A percentile compares a stretch with the other conserved stretches of the same genome.
These are phyloP conservation scores for Gryllus longicercus DNA, from an alignment of 2,888 invertebrate species.

Conservation along the genomic window DNA sequence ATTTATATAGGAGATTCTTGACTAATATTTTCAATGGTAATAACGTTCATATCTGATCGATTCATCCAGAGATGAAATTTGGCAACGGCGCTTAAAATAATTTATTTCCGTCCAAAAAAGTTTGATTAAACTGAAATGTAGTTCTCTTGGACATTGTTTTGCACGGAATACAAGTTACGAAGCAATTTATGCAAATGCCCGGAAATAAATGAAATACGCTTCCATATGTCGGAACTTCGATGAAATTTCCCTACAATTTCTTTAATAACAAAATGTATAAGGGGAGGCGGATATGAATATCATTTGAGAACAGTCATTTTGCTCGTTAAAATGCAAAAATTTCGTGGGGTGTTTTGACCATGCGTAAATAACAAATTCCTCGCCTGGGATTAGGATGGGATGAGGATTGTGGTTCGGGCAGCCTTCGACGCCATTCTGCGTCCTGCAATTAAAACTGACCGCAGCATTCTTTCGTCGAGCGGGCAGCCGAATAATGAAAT, in stretches of 20 bases:
- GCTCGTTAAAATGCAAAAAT: background rate
- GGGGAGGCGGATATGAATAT: background rate
- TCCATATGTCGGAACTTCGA: constrained; percentile 17
- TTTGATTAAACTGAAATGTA: background rate
- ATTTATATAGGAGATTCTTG: no score
- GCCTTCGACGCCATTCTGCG: background rate
- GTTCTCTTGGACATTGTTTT: background rate
- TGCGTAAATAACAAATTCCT: background rate
- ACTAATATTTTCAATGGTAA: no score
- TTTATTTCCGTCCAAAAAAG: background rate
- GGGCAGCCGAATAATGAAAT: background rate
- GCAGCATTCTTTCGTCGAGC: background rate
- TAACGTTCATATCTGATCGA: no score
- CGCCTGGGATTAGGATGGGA: background rate
- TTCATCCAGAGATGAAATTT: no score
- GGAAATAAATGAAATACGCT: background rate
- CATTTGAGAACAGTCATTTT: background rate
- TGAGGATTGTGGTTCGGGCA: background rate
- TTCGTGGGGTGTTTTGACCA: background rate
- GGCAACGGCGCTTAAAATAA: no score
- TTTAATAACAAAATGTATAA: constrained; percentile 11
- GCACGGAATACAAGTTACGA: background rate
- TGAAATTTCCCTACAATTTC: background rate
- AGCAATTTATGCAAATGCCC: background rate
- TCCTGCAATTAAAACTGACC: constrained; percentile 1